Evolutionary conservation across 2,113 vertebrate genomes (phyloP), one percentile per base, ranked within the genome.

Genomic region (Thomomys bottae): DNA sequence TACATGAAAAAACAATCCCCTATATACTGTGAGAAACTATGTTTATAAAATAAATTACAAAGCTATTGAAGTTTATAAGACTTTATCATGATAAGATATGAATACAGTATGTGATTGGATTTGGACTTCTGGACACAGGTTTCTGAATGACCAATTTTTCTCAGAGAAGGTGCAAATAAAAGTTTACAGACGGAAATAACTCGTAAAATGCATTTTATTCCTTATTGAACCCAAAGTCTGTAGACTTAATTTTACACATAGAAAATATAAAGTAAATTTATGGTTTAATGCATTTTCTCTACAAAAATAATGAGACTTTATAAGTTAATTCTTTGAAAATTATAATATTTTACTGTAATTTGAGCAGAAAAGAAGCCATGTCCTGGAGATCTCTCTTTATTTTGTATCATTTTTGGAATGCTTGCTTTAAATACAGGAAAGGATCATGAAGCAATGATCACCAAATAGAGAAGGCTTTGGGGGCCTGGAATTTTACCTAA

Each of bases 1-100:
- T 6, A 80, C 32, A 71, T 57, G 67, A 40, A 84, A 95, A 93
- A 77, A 38, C n/a, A 49, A 71, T 66, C 49, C 83, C 20, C 36
- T 59, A 84, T 67, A 86, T 88, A 90, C 71, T 77, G 75, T 80
- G 34, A 34, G 14, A 45, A 80, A 32, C 5, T 81, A 2, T 24
- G n/a, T 34, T 82, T 63, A 54, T 57, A 79, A 90, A 57, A 6
- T 12, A 91, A 89, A 82, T 8, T 96, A 23, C 71, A 64, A 5
- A n/a, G 1, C 15, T 80, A n/a, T 3, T 59, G 12, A 88, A 72
- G 3, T 67, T 0, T 14, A 42, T 21, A 26, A 38, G 12, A 79
- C 81, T 84, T 84, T 92, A 68, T 70, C 57, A 68, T 59, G 34
- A 73, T 17, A 63, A 26, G 40, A 36, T 15, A 5, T 86, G 83